Percentiles rank a stretch among this genome's conserved stretches.
phyloP scores from a whole-genome alignment of 2,113 vertebrate species.

The Chaenocephalus aceratus region DNA sequence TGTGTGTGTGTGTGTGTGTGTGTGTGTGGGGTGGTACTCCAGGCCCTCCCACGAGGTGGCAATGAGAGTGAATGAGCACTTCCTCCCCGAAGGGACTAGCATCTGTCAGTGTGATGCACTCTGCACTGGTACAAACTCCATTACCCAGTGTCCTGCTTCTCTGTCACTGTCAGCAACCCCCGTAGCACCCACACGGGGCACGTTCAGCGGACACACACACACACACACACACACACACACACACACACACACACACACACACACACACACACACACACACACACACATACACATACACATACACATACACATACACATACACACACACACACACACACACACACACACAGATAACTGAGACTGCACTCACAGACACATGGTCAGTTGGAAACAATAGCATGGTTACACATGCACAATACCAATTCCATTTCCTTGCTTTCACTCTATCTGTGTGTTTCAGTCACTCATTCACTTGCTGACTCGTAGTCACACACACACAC shows the following conservation, averaged over 20 bases:
- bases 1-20: constrained; percentile 9
- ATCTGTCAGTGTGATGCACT: constrained; percentile 78
- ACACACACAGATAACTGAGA: neutral
- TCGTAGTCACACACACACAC: neutral
- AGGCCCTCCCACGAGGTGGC: constrained; percentile 61
- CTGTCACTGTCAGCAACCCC: constrained; percentile 68
- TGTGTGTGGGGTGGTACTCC: constrained; percentile 9
- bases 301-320: too few relatives aligned
- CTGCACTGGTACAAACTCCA: constrained; percentile 76
- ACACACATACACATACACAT: too few relatives aligned
- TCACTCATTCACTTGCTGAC: constrained; percentile 27
- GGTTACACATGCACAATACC: neutral
- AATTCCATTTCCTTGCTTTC: constrained; percentile 18
- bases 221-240: too few relatives aligned
- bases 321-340: neutral
- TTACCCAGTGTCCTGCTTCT: constrained; percentile 75
- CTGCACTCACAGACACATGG: constrained; percentile 5
- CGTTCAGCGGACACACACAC: neutral
- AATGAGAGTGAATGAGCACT: constrained; percentile 71
- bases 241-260: too few relatives aligned
- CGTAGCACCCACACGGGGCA: constrained; percentile 20
- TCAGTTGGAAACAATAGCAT: neutral
- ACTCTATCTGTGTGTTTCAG: constrained; percentile 31
- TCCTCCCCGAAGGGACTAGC: constrained; percentile 65
- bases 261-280: too few relatives aligned